Base-by-base conservation (phyloP, 1,140 invertebrate species). In the Sycophila sp. region DNA sequence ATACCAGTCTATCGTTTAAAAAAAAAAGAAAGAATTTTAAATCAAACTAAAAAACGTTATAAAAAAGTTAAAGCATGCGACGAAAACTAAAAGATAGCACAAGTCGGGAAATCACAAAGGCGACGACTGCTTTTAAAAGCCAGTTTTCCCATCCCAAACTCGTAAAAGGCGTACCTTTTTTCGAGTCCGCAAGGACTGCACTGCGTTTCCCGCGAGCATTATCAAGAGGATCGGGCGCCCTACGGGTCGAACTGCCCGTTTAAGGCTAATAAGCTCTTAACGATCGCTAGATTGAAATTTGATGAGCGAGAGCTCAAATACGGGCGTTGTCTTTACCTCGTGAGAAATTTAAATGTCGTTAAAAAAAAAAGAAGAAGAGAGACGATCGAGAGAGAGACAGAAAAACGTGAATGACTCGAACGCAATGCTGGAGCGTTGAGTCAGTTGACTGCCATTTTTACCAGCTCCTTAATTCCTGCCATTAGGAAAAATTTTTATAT, bases 201-300 rank as follows among this genome's bases (percentile, higher is more conserved):
- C n/a, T n/a, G n/a, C n/a, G n/a, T n/a, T n/a, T n/a, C n/a, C n/a
- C 38, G 36, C 15, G 8, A n/a, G 32, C 51, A 42, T 40, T 58
- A 67, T 66, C 53, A 42, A 19, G 28, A 47, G 15, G 65, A 67
- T 58, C 53, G 30, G 28, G 13, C 38, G 38, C 22, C 47, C 22
- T n/a, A 11, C 22, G 15, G 53, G 17, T 47, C 65, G 65, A 38
- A 64, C 13, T 32, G 5, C n/a, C 17, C 62, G 62, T 53, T 53
- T 38, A 53, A 38, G 22, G 22, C 13, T 69, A 69, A 69, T 69
- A 69, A 62, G 45, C 42, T 53, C 55, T 69, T 62, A 69, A 69
- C 45, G 67, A 69, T 22, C n/a, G 24, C 36, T 62, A 53, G 47
- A 69, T 69, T 69, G 55, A 69, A 69, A 69, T 69, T 62, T 62